These are phyloP conservation scores for Fregata magnificens DNA, from an alignment of 2,113 vertebrate species.

Conservation along the genomic window DNA sequence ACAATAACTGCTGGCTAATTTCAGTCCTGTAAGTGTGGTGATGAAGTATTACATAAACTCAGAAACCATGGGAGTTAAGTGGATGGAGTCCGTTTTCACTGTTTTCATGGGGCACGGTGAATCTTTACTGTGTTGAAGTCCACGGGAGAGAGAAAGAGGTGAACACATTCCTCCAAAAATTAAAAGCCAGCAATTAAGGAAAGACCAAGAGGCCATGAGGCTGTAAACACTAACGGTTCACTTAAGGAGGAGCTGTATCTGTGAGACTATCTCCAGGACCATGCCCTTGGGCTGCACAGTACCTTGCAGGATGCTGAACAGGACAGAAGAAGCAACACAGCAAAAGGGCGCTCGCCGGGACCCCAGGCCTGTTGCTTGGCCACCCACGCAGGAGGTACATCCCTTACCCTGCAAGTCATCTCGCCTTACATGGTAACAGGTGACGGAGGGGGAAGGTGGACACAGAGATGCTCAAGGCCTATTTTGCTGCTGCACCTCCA, in stretches of 20 bases:
- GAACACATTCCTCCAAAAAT: not conserved
- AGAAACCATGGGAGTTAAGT: constrained; percentile 15
- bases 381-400: rapidly evolving
- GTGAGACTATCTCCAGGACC: not conserved
- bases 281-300: not conserved
- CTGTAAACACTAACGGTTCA: not conserved
- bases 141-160: not conserved
- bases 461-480: not conserved
- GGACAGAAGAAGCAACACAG: not conserved
- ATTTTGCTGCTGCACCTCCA: not conserved
- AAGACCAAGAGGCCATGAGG: not conserved
- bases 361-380: not conserved
- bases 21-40: constrained; percentile 24
- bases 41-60: constrained; percentile 41
- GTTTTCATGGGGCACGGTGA: not conserved
- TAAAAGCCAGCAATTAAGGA: not conserved
- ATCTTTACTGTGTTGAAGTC: not conserved
- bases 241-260: not conserved
- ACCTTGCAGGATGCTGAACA: not conserved
- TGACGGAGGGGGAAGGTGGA: rapidly evolving
- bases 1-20: constrained; percentile 58
- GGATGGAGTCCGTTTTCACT: not conserved
- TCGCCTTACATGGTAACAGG: not conserved
- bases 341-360: rapidly evolving
- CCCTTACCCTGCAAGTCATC: not conserved